Conservation (phyloP, 2,797 vertebrate genomes). For the Microchirus variegatus region DNA sequence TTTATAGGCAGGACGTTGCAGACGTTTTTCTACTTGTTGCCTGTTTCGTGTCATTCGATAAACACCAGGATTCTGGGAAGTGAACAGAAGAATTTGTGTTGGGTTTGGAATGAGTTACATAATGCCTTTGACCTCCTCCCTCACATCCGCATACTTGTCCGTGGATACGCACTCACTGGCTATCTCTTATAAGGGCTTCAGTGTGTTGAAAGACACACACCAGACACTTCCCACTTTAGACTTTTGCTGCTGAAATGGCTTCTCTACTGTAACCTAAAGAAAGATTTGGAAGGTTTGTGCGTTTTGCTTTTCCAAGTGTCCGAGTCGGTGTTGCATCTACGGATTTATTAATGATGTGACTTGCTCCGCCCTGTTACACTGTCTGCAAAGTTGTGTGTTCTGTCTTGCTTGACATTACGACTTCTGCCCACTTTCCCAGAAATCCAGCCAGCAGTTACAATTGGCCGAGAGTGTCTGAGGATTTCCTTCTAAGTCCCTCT, state of each 20-base stretch:
- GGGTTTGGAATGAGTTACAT: conserved; percentile 35
- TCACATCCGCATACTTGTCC: conserved; percentile 38
- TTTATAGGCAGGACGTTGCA: neutral
- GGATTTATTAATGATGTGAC: conserved; percentile 23
- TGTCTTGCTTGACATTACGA: conserved; percentile 53
- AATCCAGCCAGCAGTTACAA: conserved; percentile 55
- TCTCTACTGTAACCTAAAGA: conserved; percentile 1
- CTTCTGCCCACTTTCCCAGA: conserved; percentile 61
- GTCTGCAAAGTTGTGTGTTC: conserved; percentile 53
- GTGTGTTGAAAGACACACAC: conserved; percentile 25
- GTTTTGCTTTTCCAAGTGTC: conserved; percentile 6
- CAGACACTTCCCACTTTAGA: conserved; percentile 21
- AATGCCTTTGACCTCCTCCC: conserved; percentile 53
- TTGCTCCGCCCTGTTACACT: conserved; percentile 20
- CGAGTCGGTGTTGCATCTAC: neutral
- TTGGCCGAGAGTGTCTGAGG: conserved; percentile 52
- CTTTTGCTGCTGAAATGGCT: conserved; percentile 25
- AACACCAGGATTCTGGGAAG: conserved; percentile 14
- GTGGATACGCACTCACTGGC: conserved; percentile 1
- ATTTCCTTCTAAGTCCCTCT: conserved; percentile 67
- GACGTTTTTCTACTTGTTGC: neutral
- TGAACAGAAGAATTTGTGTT: conserved; percentile 34
- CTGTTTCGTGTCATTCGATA: conserved; percentile 8
- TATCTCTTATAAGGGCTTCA: conserved; percentile 28
- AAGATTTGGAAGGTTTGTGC: neutral